Evolutionary conservation across 2,888 invertebrate species (phyloP).

Genomic region (Eumacrocentrus americanus): DNA sequence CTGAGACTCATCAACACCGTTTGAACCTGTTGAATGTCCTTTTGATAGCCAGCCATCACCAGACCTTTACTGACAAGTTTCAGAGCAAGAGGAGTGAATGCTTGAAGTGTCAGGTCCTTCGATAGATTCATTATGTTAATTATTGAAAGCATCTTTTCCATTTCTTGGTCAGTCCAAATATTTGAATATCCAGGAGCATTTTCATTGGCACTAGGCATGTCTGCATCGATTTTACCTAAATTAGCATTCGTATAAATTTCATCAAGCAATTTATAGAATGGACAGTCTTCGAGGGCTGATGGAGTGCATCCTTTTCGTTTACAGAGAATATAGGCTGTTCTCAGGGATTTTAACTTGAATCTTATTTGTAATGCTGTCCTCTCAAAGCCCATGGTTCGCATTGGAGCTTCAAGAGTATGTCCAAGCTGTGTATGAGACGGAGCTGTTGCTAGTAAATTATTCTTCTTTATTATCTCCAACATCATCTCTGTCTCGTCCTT

Average conservation of each 20-base stretch:
- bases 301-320: conserved; percentile 28
- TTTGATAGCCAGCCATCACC: conserved; percentile 32
- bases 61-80: conserved; percentile 38
- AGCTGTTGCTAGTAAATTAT: conserved; percentile 24
- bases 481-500: conserved; percentile 18
- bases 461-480: conserved; percentile 22
- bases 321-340: conserved; percentile 38
- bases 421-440: conserved; percentile 21
- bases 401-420: conserved; percentile 22
- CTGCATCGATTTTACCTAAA: neutral
- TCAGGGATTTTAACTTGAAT: conserved; percentile 39
- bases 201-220: no score
- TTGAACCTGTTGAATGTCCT: conserved; percentile 40
- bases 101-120: conserved; percentile 33
- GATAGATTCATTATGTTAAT: conserved; percentile 38
- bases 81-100: conserved; percentile 36
- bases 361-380: conserved; percentile 42
- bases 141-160: conserved; percentile 37
- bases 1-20: conserved; percentile 36
- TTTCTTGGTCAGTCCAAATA: conserved; percentile 39
- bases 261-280: conserved; percentile 37
- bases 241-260: conserved; percentile 29
- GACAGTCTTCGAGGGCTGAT: conserved; percentile 31
- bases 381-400: conserved; percentile 37
- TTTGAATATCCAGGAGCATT: conserved; percentile 15